Evolutionary conservation across 2,113 vertebrate genomes (phyloP).

Genomic region (Tragulus kanchil): DNA sequence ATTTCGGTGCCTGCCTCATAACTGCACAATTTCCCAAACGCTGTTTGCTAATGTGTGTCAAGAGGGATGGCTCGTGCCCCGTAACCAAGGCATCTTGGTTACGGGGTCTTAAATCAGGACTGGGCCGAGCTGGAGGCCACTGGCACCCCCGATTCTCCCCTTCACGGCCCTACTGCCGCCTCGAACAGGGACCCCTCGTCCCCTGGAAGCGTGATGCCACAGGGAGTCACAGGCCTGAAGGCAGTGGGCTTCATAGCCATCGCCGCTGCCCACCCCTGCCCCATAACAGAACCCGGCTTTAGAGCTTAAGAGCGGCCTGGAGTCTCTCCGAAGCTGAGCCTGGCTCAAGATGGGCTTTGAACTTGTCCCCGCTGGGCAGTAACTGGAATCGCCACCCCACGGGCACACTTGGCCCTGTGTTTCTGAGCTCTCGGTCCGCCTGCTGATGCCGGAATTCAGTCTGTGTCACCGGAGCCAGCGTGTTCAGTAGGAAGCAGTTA

Average conservation of each 20-base stretch:
- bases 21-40: constrained; percentile 56
- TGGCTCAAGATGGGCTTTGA: neutral
- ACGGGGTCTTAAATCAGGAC: neutral
- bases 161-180: neutral
- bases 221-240: constrained; percentile 20
- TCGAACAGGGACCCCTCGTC: neutral
- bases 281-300: neutral
- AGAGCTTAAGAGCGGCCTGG: too few relatives aligned
- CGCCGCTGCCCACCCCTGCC: neutral
- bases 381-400: rapidly evolving
- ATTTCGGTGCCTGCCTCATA: constrained; percentile 54
- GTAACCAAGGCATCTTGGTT: neutral
- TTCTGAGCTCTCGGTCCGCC: neutral
- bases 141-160: neutral
- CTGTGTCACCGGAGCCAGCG: neutral
- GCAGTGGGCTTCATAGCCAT: rapidly evolving
- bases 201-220: rapidly evolving
- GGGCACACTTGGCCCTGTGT: rapidly evolving
- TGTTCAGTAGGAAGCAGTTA: neutral
- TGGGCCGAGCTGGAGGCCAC: neutral
- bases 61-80: neutral
- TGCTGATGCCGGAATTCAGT: neutral
- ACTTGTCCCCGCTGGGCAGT: neutral
- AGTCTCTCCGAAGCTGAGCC: neutral
- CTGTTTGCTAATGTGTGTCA: neutral